Evolutionary conservation across 1,140 invertebrate species (phyloP).

Genomic region (Ericerus pela): DNA sequence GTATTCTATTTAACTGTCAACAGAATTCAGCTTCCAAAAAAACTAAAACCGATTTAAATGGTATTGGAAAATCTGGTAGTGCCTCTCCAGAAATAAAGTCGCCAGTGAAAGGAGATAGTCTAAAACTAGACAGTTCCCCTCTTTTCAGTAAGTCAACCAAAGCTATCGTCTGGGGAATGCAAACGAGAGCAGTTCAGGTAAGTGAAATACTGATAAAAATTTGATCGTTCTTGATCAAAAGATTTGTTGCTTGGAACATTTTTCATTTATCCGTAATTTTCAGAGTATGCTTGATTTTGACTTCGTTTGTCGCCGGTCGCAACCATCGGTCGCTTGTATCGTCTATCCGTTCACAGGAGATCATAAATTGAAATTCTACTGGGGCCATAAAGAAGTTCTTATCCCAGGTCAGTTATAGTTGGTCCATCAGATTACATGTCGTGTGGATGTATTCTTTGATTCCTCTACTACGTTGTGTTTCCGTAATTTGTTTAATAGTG

Average conservation of each 20-base stretch:
- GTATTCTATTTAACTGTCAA: no score
- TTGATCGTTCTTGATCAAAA: neutral
- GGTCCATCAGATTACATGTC: neutral
- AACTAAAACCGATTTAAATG: neutral
- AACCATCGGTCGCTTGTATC: constrained; percentile 83
- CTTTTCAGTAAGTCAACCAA: constrained; percentile 76
- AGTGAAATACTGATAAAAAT: constrained; percentile 9
- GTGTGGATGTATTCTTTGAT: constrained; percentile 4
- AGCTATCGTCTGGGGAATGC: constrained; percentile 98
- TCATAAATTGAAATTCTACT: constrained; percentile 99
- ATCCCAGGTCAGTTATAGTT: constrained; percentile 44
- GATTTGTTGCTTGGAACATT: neutral
- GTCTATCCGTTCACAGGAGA: constrained; percentile 98
- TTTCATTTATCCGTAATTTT: constrained; percentile 14
- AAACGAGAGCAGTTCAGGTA: constrained; percentile 85
- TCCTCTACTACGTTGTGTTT: neutral
- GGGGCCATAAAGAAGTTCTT: constrained; percentile 96
- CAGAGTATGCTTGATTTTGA: constrained; percentile 94
- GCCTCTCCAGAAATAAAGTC: constrained; percentile 15
- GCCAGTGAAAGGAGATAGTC: neutral
- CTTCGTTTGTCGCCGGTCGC: constrained; percentile 82
- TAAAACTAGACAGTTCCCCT: constrained; percentile 23
- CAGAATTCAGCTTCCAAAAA: neutral
- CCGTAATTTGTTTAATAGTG: constrained; percentile 39
- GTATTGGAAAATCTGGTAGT: neutral